phyloP scores from a whole-genome alignment of 1,140 invertebrate genomes.

The Atta colombica region DNA sequence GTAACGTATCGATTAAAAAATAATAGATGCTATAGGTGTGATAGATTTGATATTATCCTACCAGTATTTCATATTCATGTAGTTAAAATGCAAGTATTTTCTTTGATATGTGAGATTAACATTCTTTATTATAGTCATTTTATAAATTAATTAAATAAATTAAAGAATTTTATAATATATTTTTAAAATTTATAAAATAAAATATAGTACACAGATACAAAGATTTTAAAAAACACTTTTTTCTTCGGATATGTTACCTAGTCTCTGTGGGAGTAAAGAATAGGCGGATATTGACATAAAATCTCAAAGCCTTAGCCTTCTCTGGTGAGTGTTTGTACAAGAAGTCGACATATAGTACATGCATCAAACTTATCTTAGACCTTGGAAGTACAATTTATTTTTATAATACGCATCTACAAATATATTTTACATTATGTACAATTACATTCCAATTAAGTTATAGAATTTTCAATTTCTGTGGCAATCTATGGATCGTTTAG shows the following conservation, averaged over 20 bases:
- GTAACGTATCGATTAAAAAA: not conserved
- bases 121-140: not conserved
- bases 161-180: not conserved
- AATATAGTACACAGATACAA: not conserved
- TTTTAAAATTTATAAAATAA: not conserved
- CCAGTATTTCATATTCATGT: not conserved
- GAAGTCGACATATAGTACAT: not conserved
- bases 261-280: not conserved
- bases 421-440: not conserved
- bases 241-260: not conserved
- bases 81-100: not conserved
- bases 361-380: not conserved
- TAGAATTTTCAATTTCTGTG: slow-evolving; percentile 12
- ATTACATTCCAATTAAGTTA: not conserved
- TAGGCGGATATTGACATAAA: slow-evolving; percentile 21
- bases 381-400: not conserved
- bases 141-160: not conserved
- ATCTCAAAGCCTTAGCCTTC: slow-evolving; percentile 3
- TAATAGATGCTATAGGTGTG: not conserved
- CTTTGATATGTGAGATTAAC: not conserved
- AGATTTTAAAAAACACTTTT: not conserved
- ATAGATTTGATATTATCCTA: not conserved
- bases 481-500: not conserved
- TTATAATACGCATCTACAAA: not conserved
- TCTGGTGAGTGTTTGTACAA: not conserved